Evolutionary conservation across 2,888 invertebrate genomes (phyloP).

Genomic region (Venusia cambrica): DNA sequence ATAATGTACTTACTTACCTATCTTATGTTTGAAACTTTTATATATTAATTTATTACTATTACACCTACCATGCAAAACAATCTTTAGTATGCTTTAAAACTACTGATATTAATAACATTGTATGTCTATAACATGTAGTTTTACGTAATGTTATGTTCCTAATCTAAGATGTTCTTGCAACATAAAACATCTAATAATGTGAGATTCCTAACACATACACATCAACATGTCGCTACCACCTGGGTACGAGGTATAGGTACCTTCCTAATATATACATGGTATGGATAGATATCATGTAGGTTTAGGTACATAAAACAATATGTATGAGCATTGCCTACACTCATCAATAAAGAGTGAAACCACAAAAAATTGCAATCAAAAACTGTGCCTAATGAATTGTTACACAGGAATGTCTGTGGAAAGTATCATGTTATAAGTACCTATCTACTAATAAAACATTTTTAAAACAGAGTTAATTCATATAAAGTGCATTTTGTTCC

Average conservation of each 20-base stretch:
- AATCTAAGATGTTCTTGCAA: constrained; percentile 41
- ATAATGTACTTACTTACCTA: constrained; percentile 58
- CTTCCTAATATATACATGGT: too few species aligned
- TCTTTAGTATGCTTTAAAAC: constrained; percentile 53
- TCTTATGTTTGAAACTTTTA: constrained; percentile 43
- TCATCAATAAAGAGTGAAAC: constrained; percentile 12
- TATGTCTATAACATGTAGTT: constrained; percentile 56
- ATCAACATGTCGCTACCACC: constrained; percentile 33
- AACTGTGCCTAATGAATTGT: constrained; percentile 17
- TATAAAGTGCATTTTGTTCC: constrained; percentile 6
- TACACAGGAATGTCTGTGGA: constrained; percentile 33
- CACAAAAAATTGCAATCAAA: constrained; percentile 7
- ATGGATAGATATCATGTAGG: too few species aligned
- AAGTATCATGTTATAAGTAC: constrained; percentile 8
- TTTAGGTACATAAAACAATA: too few species aligned
- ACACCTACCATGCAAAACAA: constrained; percentile 71
- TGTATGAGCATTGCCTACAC: constrained; percentile 26
- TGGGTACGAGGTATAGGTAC: too few species aligned
- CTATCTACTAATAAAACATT: constrained; percentile 10
- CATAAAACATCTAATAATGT: constrained; percentile 49
- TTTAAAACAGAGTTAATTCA: constrained; percentile 1
- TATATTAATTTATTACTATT: constrained; percentile 60
- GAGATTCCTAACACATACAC: constrained; percentile 47
- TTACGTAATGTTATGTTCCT: constrained; percentile 37
- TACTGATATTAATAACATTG: constrained; percentile 65